Conservation (phyloP, 2,113 vertebrate genomes). For the Apeltes quadracus region DNA sequence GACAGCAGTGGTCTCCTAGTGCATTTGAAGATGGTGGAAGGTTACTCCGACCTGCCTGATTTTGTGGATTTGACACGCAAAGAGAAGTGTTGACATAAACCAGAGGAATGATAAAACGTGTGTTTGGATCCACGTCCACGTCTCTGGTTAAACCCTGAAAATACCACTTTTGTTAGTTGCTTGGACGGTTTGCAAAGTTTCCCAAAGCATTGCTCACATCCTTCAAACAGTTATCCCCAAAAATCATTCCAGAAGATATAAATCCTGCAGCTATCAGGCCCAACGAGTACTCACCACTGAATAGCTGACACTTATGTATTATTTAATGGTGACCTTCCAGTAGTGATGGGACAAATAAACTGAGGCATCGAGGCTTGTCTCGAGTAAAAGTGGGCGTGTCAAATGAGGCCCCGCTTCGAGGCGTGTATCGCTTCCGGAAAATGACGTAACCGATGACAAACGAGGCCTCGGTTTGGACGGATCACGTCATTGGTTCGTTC, state of each 20-base stretch:
- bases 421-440: no score
- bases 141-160: not conserved
- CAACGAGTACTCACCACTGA: constrained; percentile 6
- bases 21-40: not conserved
- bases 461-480: no score
- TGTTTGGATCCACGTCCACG: not conserved
- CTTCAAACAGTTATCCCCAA: constrained; percentile 3
- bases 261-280: constrained; percentile 1
- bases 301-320: constrained; percentile 30
- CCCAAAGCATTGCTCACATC: not conserved
- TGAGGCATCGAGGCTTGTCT: no score
- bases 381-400: no score
- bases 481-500: no score
- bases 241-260: constrained; percentile 11
- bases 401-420: no score
- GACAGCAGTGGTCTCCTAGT: not conserved
- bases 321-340: constrained; percentile 52
- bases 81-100: not conserved
- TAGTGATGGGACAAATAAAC: no score
- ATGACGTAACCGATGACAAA: no score
- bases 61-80: constrained; percentile 8
- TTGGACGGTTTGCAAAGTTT: no score
- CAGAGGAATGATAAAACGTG: not conserved
- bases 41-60: constrained; percentile 6
- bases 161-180: not conserved